Percentiles rank a stretch among this genome's conserved stretches.
These are phyloP conservation scores for Cetoscarus ocellatus DNA, from an alignment of 2,797 vertebrate species.

Conservation along the genomic window DNA sequence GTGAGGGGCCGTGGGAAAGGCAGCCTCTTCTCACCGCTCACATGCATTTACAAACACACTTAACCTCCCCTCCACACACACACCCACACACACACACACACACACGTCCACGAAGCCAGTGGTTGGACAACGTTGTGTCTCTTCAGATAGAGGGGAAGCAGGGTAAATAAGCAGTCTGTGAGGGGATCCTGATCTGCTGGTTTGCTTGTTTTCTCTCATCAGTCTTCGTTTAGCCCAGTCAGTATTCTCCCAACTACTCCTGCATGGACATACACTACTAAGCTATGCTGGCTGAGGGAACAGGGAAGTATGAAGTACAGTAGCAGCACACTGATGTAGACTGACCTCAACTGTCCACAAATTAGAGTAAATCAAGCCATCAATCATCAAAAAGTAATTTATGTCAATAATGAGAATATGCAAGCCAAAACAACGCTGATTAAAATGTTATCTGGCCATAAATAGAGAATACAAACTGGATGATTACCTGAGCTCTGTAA, in stretches of 20 bases:
- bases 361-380: too few relatives aligned
- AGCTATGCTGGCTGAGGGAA: slow-evolving; percentile 28
- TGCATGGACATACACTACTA: slow-evolving; percentile 9
- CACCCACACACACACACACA: slow-evolving; percentile 10
- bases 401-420: too few relatives aligned
- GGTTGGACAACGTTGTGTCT: slow-evolving; percentile 46
- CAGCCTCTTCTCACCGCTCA: slow-evolving; percentile 46
- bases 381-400: too few relatives aligned
- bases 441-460: too few relatives aligned
- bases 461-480: too few relatives aligned
- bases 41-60: slow-evolving; percentile 9
- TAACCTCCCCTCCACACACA: background rate
- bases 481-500: too few relatives aligned
- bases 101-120: slow-evolving; percentile 26
- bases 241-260: slow-evolving; percentile 59
- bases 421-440: too few relatives aligned
- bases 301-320: slow-evolving; percentile 18
- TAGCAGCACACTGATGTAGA: background rate
- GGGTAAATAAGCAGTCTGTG: slow-evolving; percentile 73
- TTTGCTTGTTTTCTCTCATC: slow-evolving; percentile 71
- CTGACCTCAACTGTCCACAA: too few relatives aligned
- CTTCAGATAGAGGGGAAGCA: slow-evolving; percentile 61
- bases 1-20: slow-evolving; percentile 80
- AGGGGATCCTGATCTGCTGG: slow-evolving; percentile 57
- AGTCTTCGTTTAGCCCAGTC: slow-evolving; percentile 68